Base-by-base conservation (phyloP, 2,888 invertebrate genomes). In the Drosophila monieri region DNA sequence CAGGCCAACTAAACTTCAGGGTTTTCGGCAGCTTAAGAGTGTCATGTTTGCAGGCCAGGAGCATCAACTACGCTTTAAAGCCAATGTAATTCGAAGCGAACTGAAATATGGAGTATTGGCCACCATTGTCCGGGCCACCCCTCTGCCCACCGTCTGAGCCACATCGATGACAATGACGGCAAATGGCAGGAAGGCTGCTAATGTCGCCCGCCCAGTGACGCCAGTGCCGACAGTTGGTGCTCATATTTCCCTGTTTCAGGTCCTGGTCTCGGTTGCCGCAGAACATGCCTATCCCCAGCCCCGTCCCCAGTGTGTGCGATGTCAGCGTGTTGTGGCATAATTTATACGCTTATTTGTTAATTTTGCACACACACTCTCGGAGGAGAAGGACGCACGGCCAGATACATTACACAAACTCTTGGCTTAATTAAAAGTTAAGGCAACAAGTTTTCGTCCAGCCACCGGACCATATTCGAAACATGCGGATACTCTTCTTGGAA, bases 311-410 rank as follows among this genome's bases (percentile, higher is more conserved):
- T 43, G 41, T 39, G 60, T 32, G 60, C 35, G 14, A 54, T 70
- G 70, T 52, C 55, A 69, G 49, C 69, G 70, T 68, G 69, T 80
- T 80, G 73, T 65, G 68, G 79, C 75, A 80, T 81, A 79, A 85
- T 80, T 81, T 80, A 85, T 81, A 79, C 77, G 76, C 81, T 81
- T 85, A 85, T 85, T 81, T 85, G 85, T 81, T 85, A 77, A 78
- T 85, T 85, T 80, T 61, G 76, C 65, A 53, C 58, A 66, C 55
- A 66, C 79, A 73, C 79, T 77, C 65, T 27, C 35, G 47, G 54
- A 49, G 30, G 18, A 30, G 54, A 23, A 46, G 37, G 51, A 47
- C 67, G 32, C 35, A 55, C 43, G 47, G 35, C 53, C 68, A 71
- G 64, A 64, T 64, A 64, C 77, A 62, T 65, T 64, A 64, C 64